Evolutionary conservation across 2,113 vertebrate species (phyloP), one percentile per base, ranked within the genome.

Genomic region (Leptocoma aspasia): DNA sequence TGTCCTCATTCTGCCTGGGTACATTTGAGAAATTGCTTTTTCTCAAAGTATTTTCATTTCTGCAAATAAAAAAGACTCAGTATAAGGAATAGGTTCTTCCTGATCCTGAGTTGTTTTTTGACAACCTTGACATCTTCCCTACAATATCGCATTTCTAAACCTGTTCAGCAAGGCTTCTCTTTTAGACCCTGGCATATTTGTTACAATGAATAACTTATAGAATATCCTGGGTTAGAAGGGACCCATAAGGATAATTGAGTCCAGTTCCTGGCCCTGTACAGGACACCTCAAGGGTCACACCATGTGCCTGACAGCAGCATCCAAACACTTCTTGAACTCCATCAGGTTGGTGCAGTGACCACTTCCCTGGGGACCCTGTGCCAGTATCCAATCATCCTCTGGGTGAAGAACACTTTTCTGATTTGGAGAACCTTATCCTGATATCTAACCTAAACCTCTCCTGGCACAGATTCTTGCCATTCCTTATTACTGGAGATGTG

Each of bases 61-160:
- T 10, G 73, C 1, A 3, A 72, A 68, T 64, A 57, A 80, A 87
- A 68, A 15, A 30, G 10, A 20, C 18, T 81, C 1, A 41, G 9
- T 23, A 35, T 35, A 76, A 49, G 7, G 3, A 15, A n/a, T 26
- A 66, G 2, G 1, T 71, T 79, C 17, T 65, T 31, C 26, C 39
- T 37, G 14, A 30, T 35, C 76, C 21, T n/a, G 5, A 22, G 4
- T 2, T 30, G 2, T 0, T 3, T 68, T 81, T 45, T 54, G 2
- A 42, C 11, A 42, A 11, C 10, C 45, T 59, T 60, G 6, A n/a
- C 30, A 33, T 76, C 53, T 71, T 71, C 14, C 21, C 11, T 63
- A 39, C 1, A 23, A 44, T 21, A 31, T 6, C 2, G 2, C 44
- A 39, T 41, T 61, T 70, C 19, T 53, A 86, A 82, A 65, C 64